Evolutionary conservation across 2,113 vertebrate species (phyloP), one percentile per base, ranked within the genome.

Genomic region (Notechis scutatus): DNA sequence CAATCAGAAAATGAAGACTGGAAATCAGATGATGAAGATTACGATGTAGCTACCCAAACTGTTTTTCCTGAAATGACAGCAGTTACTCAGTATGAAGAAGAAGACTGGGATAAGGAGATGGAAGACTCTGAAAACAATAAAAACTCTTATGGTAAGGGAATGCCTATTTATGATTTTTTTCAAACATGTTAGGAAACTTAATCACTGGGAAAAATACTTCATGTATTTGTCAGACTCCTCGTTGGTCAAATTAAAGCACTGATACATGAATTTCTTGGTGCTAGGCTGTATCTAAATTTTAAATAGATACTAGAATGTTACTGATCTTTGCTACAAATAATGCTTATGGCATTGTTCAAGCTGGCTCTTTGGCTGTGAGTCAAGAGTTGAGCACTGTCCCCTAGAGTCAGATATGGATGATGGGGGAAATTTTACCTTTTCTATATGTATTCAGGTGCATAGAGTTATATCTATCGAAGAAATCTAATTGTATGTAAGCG

Each of bases 51-150:
- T 11, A 88, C 91, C 39, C 26, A 47, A 87, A 10, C 90, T 26
- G 23, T 29, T 90, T 88, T 47, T 85, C 47, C 91, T 94, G 93
- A 94, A 57, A 90, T 90, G 64, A 95, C 94, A 3, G 69, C 91
- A 18, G 88, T 90, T 81, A 2, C 81, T 42, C 92, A 91, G 5
- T 92, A 95, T 0, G 93, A 95, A 15, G 34, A 56, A 52, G 98
- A 98, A 56, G 97, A 98, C 95, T 98, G 98, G 98, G 97, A 98
- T 95, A 94, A 96, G 93, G 98, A 98, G 64, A 2, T 98, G 94
- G 97, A 96, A 92, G 95, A 96, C 0, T 91, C 95, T 74, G 88
- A 96, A 69, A 91, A 52, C 23, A 61, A 50, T 47, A 90, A 57
- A 52, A 91, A 90, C 94, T 97, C 97, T 34, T 98, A 98, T 0